phyloP scores from a whole-genome alignment of 2,888 invertebrate species.

The Tuberolachnus salignus region DNA sequence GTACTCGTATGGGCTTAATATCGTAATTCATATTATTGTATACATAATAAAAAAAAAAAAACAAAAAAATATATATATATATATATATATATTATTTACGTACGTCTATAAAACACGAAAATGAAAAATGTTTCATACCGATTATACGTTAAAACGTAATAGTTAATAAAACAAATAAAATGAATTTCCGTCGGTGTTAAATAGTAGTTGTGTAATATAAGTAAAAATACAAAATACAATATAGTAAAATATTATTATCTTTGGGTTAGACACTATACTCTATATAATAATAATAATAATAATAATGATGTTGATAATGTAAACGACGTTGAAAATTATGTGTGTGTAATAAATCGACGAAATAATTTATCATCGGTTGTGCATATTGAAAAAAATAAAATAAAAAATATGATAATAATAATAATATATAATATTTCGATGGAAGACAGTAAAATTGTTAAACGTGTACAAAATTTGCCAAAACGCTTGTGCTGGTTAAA shows the following conservation, averaged over 20 bases:
- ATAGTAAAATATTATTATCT: background rate
- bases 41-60: no score
- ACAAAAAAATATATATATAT: background rate
- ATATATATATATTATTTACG: background rate
- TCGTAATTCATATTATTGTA: no score
- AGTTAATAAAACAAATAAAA: background rate
- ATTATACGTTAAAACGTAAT: background rate
- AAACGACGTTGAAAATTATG: background rate
- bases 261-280: background rate
- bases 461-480: conserved; percentile 16
- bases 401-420: no score
- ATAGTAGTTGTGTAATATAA: background rate
- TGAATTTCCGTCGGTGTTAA: background rate
- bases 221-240: background rate
- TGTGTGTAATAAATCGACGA: conserved; percentile 11
- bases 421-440: conserved; percentile 29
- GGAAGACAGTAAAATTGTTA: conserved; percentile 43
- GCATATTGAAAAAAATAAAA: conserved; percentile 5
- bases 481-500: conserved; percentile 1
- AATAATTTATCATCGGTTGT: background rate
- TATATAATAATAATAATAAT: no score
- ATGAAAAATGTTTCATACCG: background rate
- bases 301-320: no score
- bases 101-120: background rate
- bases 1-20: no score